A percentile compares a stretch with the other conserved stretches of the same genome.
phyloP scores from a whole-genome alignment of 1,140 invertebrate genomes.

The Bombyx mandarina region DNA sequence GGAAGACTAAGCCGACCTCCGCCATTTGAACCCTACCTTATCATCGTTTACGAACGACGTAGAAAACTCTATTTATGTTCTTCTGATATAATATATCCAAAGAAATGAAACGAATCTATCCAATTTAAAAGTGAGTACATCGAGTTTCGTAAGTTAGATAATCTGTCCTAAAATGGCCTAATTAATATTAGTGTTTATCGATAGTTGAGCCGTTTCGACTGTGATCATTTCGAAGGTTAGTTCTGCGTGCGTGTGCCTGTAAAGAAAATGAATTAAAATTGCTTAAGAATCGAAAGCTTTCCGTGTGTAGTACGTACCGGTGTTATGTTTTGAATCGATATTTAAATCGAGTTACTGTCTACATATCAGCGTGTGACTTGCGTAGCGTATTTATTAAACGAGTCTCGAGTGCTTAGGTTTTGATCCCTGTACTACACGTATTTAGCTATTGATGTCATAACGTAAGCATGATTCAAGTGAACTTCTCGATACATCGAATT shows the following conservation, averaged over 20 bases:
- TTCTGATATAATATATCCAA: constrained; percentile 35
- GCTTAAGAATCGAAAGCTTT: constrained; percentile 35
- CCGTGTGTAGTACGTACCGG: constrained; percentile 20
- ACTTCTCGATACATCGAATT: constrained; percentile 66
- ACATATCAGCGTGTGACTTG: constrained; percentile 68
- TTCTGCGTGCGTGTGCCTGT: constrained; percentile 20
- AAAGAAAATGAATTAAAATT: constrained; percentile 21
- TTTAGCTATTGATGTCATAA: constrained; percentile 46
- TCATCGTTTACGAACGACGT: neutral
- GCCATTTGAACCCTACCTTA: constrained; percentile 1
- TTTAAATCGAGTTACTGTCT: constrained; percentile 47
- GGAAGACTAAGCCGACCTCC: constrained; percentile 33
- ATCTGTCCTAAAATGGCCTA: constrained; percentile 69
- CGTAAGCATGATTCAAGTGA: constrained; percentile 35
- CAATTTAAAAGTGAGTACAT: constrained; percentile 37
- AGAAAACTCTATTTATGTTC: neutral
- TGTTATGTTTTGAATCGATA: too few species aligned
- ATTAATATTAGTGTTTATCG: constrained; percentile 65
- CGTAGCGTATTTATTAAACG: constrained; percentile 42
- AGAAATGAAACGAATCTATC: constrained; percentile 36
- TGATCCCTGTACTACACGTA: constrained; percentile 47
- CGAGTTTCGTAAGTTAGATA: constrained; percentile 59
- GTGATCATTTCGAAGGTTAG: constrained; percentile 46
- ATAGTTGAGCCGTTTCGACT: constrained; percentile 52
- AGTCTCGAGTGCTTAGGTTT: constrained; percentile 38